phyloP scores from a whole-genome alignment of 2,888 invertebrate genomes.

The Lasioglossum oenotherae region DNA sequence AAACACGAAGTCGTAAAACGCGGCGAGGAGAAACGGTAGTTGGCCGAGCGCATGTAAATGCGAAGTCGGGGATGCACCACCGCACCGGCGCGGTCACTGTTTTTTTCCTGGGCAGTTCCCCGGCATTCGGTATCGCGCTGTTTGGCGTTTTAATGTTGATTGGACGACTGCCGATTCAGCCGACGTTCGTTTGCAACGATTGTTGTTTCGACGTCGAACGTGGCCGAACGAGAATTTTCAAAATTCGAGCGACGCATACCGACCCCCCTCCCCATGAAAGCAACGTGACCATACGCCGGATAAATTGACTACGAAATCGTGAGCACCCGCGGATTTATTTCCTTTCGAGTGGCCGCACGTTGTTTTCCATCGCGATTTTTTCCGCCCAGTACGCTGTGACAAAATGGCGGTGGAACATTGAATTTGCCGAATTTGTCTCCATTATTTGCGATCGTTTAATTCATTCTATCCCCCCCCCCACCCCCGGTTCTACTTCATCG shows the following conservation, averaged over 20 bases:
- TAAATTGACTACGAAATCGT: slow-evolving; percentile 46
- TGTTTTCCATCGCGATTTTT: not conserved
- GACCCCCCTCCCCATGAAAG: not conserved
- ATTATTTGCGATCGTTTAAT: slow-evolving; percentile 4
- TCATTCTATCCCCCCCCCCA: not conserved
- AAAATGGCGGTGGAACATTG: slow-evolving; percentile 1
- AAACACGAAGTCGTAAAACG: slow-evolving; percentile 63
- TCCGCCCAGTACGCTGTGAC: not conserved
- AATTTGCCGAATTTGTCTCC: not conserved
- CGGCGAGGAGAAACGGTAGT: slow-evolving; percentile 11
- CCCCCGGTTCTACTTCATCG: not conserved
- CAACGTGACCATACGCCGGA: slow-evolving; percentile 36
- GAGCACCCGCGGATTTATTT: slow-evolving; percentile 49
- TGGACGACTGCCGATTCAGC: slow-evolving; percentile 83
- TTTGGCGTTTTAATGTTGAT: slow-evolving; percentile 83
- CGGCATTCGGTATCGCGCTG: slow-evolving; percentile 76
- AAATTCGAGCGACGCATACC: slow-evolving; percentile 58
- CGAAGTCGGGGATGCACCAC: slow-evolving; percentile 1
- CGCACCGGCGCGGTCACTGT: slow-evolving; percentile 68
- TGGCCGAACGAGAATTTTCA: slow-evolving; percentile 58
- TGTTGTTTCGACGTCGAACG: slow-evolving; percentile 66
- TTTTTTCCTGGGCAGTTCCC: slow-evolving; percentile 69
- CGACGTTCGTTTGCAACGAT: slow-evolving; percentile 80
- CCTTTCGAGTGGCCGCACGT: slow-evolving; percentile 7
- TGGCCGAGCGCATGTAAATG: slow-evolving; percentile 47